Percentiles rank a stretch among this genome's conserved stretches.
Conservation (phyloP, 2,888 invertebrate genomes). For the Rhagophthalmus giganteus region DNA sequence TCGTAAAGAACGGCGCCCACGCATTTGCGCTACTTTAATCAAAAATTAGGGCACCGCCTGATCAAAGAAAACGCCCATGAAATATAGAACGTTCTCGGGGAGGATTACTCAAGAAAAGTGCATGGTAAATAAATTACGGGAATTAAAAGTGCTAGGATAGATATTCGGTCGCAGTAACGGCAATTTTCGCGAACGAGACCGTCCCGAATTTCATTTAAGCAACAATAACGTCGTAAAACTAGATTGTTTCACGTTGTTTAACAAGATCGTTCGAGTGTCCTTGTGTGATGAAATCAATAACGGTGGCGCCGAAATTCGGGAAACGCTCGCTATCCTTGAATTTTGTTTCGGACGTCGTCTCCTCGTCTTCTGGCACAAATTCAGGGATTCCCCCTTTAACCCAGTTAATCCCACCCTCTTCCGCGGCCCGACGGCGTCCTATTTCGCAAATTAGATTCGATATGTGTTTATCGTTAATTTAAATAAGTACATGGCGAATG, state of each 20-base stretch:
- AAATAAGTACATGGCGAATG: background rate
- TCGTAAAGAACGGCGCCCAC: constrained; percentile 1
- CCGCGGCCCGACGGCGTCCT: background rate
- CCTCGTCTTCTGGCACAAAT: constrained; percentile 17
- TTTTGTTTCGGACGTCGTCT: constrained; percentile 17
- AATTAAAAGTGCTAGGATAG: too few species aligned
- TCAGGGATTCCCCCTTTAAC: constrained; percentile 19
- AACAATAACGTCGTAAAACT: constrained; percentile 1
- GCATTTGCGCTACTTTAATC: constrained; percentile 1
- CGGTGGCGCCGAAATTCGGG: constrained; percentile 23
- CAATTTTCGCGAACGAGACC: too few species aligned
- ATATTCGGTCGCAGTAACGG: too few species aligned
- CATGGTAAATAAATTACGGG: background rate
- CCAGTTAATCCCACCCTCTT: constrained; percentile 16
- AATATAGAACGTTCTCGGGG: background rate
- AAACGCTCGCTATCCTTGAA: constrained; percentile 25
- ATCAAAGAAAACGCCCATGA: constrained; percentile 1
- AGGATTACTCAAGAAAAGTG: background rate
- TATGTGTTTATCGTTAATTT: background rate
- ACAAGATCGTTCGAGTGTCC: constrained; percentile 7
- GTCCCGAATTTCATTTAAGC: constrained; percentile 10
- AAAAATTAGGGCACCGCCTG: constrained; percentile 5
- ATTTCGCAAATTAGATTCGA: constrained; percentile 7
- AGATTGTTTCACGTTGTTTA: constrained; percentile 14
- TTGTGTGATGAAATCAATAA: constrained; percentile 20